phyloP scores from a whole-genome alignment of 2,797 vertebrate species.

The Benthosema pterotum region DNA sequence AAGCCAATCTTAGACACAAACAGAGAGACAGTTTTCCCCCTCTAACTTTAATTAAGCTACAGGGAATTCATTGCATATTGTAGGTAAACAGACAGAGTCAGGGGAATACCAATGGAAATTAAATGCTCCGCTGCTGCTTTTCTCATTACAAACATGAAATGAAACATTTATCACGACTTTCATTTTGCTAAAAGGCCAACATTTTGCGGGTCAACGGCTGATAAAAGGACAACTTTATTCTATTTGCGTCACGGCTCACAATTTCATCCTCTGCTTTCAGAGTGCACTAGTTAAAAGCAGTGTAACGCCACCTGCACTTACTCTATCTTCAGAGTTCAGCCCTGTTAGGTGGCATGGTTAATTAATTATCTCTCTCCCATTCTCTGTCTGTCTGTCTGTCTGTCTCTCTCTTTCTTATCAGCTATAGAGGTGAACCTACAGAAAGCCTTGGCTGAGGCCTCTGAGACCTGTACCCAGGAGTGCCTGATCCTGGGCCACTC shows the following conservation, averaged over 20 bases:
- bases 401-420: slow-evolving; percentile 57
- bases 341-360: slow-evolving; percentile 23
- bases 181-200: slow-evolving; percentile 73
- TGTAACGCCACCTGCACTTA: slow-evolving; percentile 18
- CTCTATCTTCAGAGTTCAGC: slow-evolving; percentile 6
- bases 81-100: slow-evolving; percentile 82
- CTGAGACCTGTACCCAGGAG: slow-evolving; percentile 97
- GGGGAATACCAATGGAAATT: slow-evolving; percentile 81
- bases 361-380: background rate
- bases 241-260: slow-evolving; percentile 53
- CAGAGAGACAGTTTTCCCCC: slow-evolving; percentile 69
- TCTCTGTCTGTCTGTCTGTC: slow-evolving; percentile 28
- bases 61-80: slow-evolving; percentile 83
- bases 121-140: slow-evolving; percentile 79
- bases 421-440: slow-evolving; percentile 95
- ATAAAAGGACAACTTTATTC: slow-evolving; percentile 67
- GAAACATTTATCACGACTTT: slow-evolving; percentile 82
- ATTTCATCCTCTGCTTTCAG: slow-evolving; percentile 32
- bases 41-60: slow-evolving; percentile 83
- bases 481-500: slow-evolving; percentile 97
- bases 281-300: slow-evolving; percentile 13
- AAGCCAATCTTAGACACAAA: slow-evolving; percentile 76
- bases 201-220: slow-evolving; percentile 73
- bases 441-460: slow-evolving; percentile 93
- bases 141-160: slow-evolving; percentile 81